Evolutionary conservation across 2,888 invertebrate species (phyloP), one percentile per base, ranked within the genome.

Genomic region (Oligia latruncula): DNA sequence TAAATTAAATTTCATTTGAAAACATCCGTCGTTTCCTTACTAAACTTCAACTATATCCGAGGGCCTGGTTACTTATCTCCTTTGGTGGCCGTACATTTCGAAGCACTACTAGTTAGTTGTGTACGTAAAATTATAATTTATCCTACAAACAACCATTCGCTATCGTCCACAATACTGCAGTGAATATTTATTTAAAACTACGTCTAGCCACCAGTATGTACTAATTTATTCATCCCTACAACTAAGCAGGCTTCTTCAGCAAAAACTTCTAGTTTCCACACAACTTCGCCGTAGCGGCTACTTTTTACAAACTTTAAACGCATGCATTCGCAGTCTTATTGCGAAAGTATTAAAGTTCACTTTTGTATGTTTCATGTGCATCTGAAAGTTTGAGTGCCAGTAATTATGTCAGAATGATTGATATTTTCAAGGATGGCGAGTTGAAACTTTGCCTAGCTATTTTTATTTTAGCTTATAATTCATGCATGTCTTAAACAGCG

Each of bases 201-300:
- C 66, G 82, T 79, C 80, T 80, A 67, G 70, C 83, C 80, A 77
- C 49, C 23, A 75, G 66, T 81, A 55, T 23, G 73, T 78, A 89
- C 81, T 88, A 86, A 89, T 88, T 88, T 88, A 89, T 89, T 89
- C 84, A 87, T 85, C 79, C 74, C 62, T 62, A 87, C 78, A 87
- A 89, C 88, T 86, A 87, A 74, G 73, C 80, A 87, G 81, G 78
- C 77, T 86, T 85, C 84, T 87, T 86, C 71, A 86, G 81, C 81
- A 81, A 86, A 84, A 85, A 82, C 89, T 84, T 81, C 55, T 49
- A 87, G 71, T 87, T 87, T 87, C 82, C 87, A 82, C 86, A 80
- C 81, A 88, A 89, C 84, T 88, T 89, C 46, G 62, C 79, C 79
- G 74, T 82, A 72, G 71, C 74, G 78, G 79, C 87, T 82, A 80